Percentiles rank a stretch among this genome's conserved stretches.
These are phyloP conservation scores for Chloroceryle amazona DNA, from an alignment of 2,797 vertebrate species.

Conservation along the genomic window DNA sequence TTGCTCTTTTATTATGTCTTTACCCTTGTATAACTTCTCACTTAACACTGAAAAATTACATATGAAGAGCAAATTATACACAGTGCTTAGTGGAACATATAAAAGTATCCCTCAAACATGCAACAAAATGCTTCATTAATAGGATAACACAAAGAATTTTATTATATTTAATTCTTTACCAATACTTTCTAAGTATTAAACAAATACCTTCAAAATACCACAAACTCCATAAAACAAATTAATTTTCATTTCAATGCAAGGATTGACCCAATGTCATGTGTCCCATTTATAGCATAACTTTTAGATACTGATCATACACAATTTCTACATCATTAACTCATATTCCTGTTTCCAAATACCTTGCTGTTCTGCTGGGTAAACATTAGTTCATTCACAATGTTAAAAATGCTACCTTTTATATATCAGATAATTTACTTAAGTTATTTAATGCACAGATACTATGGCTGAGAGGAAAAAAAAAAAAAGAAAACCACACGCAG, in stretches of 20 bases:
- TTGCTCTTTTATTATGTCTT: not conserved
- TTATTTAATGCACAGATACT: conserved; percentile 32
- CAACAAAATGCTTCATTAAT: conserved; percentile 49
- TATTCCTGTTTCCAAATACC: conserved; percentile 62
- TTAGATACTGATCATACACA: conserved; percentile 57
- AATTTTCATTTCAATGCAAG: conserved; percentile 63
- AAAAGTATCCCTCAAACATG: not conserved
- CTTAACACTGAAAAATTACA: not conserved
- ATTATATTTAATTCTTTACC: conserved; percentile 57
- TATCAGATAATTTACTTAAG: conserved; percentile 6
- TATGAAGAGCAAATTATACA: not conserved
- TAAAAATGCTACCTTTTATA: conserved; percentile 68
- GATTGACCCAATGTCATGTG: conserved; percentile 15
- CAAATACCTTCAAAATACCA: conserved; percentile 15
- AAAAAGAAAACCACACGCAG: no score
- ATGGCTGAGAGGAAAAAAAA: not conserved
- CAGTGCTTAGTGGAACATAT: not conserved
- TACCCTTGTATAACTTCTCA: not conserved
- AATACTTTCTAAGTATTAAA: conserved; percentile 46
- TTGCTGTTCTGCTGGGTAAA: conserved; percentile 69
- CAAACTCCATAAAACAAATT: conserved; percentile 65
- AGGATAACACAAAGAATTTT: not conserved
- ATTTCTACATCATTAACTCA: conserved; percentile 77
- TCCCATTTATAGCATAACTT: conserved; percentile 56
- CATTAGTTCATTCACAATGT: conserved; percentile 33